A percentile compares a stretch with the other conserved stretches of the same genome.
These are phyloP conservation scores for Eupeodes corollae DNA, from an alignment of 1,140 invertebrate species.

Conservation along the genomic window DNA sequence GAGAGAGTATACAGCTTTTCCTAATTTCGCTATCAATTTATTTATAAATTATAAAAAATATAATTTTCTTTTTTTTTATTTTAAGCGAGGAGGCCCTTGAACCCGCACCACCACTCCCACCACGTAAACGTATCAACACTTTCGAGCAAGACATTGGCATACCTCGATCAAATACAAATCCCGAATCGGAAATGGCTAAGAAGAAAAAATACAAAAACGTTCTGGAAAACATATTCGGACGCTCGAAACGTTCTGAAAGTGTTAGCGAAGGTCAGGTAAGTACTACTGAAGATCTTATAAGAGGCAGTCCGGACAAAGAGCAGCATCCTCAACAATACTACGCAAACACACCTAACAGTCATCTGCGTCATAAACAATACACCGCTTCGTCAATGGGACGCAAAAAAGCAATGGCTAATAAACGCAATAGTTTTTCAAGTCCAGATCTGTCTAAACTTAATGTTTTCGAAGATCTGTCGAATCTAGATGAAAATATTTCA, in stretches of 20 bases:
- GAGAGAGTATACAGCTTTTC: too few species aligned
- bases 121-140: constrained; percentile 27
- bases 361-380: constrained; percentile 2
- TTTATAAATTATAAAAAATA: background rate
- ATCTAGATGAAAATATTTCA: background rate
- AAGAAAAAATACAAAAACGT: constrained; percentile 34
- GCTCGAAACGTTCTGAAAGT: constrained; percentile 25
- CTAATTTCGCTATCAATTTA: background rate
- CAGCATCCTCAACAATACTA: background rate
- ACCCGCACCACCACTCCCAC: constrained; percentile 24
- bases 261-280: constrained; percentile 14
- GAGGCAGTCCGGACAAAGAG: background rate
- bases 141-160: constrained; percentile 17
- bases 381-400: constrained; percentile 6
- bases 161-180: constrained; percentile 29
- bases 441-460: constrained; percentile 32
- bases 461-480: constrained; percentile 13
- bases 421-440: constrained; percentile 34
- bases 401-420: constrained; percentile 8
- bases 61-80: background rate
- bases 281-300: constrained; percentile 8
- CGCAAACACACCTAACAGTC: too few species aligned
- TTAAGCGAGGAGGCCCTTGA: constrained; percentile 11
- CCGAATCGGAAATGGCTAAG: constrained; percentile 29
- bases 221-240: constrained; percentile 27